These are phyloP conservation scores for Gasterosteus nipponicus DNA, from an alignment of 2,113 vertebrate genomes.

Conservation along the genomic window DNA sequence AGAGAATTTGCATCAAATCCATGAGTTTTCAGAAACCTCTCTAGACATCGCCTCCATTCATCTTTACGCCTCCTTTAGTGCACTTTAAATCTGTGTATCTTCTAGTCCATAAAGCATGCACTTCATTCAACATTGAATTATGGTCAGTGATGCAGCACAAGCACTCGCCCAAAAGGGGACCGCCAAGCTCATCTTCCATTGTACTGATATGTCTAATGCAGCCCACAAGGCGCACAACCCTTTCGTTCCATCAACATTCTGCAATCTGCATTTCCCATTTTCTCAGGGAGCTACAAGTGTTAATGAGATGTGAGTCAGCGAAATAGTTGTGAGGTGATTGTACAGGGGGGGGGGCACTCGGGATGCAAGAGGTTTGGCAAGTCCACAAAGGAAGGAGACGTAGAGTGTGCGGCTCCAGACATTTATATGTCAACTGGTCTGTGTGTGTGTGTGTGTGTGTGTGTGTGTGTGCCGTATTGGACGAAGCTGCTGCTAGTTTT, in stretches of 20 bases:
- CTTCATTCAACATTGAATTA: background rate
- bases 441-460: background rate
- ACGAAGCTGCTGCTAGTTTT: constrained; percentile 12
- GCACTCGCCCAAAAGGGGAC: background rate
- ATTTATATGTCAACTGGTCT: background rate
- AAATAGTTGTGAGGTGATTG: background rate
- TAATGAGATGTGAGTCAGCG: background rate
- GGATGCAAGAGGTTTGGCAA: background rate
- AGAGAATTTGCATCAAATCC: background rate
- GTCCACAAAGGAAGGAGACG: background rate
- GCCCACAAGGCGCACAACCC: background rate
- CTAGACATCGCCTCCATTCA: background rate
- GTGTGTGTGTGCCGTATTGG: background rate
- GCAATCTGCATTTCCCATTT: background rate
- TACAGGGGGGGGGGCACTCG: background rate
- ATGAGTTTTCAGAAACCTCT: background rate
- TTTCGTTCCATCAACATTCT: background rate
- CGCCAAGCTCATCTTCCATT: constrained; percentile 12
- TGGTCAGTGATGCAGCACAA: background rate
- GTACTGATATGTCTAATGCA: background rate
- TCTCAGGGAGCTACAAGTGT: constrained; percentile 1
- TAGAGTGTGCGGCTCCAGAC: background rate
- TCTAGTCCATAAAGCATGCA: background rate
- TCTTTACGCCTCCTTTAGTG: background rate
- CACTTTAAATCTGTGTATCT: background rate